phyloP scores from a whole-genome alignment of 2,797 vertebrate genomes.

The Oryzias dopingdopingensis region DNA sequence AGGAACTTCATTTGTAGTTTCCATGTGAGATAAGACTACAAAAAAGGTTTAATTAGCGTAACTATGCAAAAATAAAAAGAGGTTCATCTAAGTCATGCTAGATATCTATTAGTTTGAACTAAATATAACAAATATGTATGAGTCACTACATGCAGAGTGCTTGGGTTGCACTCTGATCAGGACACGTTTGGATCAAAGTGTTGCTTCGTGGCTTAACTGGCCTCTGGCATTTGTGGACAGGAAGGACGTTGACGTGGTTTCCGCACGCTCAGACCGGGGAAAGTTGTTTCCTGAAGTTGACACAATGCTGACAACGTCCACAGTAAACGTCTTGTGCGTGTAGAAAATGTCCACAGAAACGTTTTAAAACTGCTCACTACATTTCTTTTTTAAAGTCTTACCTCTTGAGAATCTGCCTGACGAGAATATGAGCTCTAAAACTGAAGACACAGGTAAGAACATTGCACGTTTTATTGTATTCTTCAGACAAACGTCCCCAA shows the following conservation, averaged over 20 bases:
- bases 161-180: too few species aligned
- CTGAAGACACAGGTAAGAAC: conserved; percentile 55
- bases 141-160: too few species aligned
- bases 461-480: conserved; percentile 14
- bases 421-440: conserved; percentile 40
- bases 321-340: conserved; percentile 2
- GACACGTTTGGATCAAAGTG: too few species aligned
- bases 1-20: too few species aligned
- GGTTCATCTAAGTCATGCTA: too few species aligned
- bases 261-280: conserved; percentile 79
- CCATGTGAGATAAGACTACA: too few species aligned
- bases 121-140: too few species aligned
- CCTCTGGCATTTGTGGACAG: conserved; percentile 40
- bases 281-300: conserved; percentile 82
- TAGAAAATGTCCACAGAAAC: conserved; percentile 11
- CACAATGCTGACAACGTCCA: conserved; percentile 24
- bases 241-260: conserved; percentile 76
- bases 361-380: not conserved
- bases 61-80: too few species aligned
- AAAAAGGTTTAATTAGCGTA: too few species aligned
- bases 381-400: not conserved
- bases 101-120: too few species aligned
- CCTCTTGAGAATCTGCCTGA: conserved; percentile 44
- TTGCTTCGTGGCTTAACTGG: too few species aligned
- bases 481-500: not conserved